phyloP scores from a whole-genome alignment of 2,113 vertebrate species.

The Mellivora capensis region DNA sequence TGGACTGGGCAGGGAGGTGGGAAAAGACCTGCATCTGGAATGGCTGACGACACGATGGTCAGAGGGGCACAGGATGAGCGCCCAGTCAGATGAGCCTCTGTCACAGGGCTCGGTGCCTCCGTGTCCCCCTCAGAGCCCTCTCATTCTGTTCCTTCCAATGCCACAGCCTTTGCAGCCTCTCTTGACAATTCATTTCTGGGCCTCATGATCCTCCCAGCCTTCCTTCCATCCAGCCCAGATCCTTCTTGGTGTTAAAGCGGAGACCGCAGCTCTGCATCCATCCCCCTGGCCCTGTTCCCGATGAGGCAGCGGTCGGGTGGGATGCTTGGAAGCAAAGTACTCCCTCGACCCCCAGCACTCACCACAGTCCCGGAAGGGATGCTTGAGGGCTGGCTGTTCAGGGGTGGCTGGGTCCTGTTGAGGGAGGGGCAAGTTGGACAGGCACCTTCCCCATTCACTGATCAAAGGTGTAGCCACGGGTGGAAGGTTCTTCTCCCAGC shows the following conservation, averaged over 20 bases:
- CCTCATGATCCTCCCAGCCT: background rate
- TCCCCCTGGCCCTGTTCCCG: background rate
- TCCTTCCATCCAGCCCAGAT: background rate
- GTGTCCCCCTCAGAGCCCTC: background rate
- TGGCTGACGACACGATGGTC: fast-evolving
- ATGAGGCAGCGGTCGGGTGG: fast-evolving
- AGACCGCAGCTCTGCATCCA: background rate
- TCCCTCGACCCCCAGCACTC: background rate
- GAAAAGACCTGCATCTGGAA: background rate
- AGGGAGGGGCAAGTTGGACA: background rate
- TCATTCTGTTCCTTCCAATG: background rate
- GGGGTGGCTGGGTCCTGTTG: background rate
- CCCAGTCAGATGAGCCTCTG: background rate
- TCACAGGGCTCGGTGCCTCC: background rate
- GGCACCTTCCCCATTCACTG: background rate
- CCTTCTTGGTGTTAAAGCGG: background rate
- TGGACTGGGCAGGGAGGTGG: background rate
- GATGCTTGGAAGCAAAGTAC: background rate
- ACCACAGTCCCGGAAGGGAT: background rate
- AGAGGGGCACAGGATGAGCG: background rate
- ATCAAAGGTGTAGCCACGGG: background rate
- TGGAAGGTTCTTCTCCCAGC: background rate
- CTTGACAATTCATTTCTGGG: background rate
- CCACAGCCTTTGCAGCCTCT: background rate
- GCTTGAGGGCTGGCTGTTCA: background rate